phyloP scores from a whole-genome alignment of 92 coral and sea anemone genomes.

The Desmophyllum pertusum region DNA sequence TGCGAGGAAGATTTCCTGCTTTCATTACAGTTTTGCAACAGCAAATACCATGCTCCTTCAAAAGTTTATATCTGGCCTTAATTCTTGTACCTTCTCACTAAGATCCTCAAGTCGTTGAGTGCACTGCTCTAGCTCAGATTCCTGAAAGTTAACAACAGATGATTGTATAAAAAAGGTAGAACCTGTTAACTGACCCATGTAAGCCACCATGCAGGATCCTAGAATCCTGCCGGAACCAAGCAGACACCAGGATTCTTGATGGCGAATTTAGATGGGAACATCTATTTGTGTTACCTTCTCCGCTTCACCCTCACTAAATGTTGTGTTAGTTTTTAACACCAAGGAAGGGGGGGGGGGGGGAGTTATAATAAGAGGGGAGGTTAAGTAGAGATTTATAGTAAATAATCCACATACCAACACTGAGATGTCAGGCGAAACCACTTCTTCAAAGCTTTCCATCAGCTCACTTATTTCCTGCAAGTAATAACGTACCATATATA shows the following conservation, averaged over 20 bases:
- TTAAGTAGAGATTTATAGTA: neutral
- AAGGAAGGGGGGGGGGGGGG: no score
- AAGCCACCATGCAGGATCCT: neutral
- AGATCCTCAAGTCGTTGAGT: conserved; percentile 9
- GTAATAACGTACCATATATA: neutral
- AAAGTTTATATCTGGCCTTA: neutral
- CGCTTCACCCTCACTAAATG: no score
- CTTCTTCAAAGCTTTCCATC: conserved; percentile 21
- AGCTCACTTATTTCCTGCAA: conserved; percentile 24
- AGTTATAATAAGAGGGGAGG: no score
- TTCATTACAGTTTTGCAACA: neutral
- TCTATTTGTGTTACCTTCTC: neutral
- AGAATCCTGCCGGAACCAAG: neutral
- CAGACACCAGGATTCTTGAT: neutral
- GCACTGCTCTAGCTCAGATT: conserved; percentile 11
- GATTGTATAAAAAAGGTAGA: neutral
- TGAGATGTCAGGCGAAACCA: conserved; percentile 17
- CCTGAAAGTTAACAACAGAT: neutral
- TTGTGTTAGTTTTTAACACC: neutral
- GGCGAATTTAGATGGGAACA: no score
- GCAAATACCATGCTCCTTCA: neutral
- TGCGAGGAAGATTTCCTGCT: neutral
- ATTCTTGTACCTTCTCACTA: conserved; percentile 4
- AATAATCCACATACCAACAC: neutral
- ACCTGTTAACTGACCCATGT: neutral